These are phyloP conservation scores for Otocyon megalotis DNA, from an alignment of 2,113 vertebrate genomes.

Conservation along the genomic window DNA sequence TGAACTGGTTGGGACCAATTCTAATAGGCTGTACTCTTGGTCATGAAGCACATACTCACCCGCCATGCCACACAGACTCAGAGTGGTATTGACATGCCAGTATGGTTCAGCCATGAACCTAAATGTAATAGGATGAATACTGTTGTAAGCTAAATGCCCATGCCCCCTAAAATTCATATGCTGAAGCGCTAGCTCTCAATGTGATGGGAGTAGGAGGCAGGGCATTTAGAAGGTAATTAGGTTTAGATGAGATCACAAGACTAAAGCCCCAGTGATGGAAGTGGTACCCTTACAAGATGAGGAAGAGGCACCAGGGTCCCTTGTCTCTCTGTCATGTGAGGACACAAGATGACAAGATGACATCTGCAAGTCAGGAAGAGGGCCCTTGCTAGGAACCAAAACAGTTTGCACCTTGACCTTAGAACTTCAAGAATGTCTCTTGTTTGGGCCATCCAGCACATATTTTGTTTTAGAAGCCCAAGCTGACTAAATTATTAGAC, in stretches of 20 bases:
- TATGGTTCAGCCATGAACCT: not conserved
- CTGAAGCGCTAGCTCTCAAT: not conserved
- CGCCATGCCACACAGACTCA: not conserved
- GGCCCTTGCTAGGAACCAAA: not conserved
- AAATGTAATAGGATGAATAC: not conserved
- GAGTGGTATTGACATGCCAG: too few relatives aligned
- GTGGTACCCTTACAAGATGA: not conserved
- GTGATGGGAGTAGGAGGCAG: not conserved
- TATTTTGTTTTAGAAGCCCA: not conserved
- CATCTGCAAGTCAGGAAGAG: not conserved
- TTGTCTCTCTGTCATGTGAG: not conserved
- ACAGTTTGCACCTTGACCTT: not conserved
- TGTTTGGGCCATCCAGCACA: not conserved
- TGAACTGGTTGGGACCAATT: not conserved
- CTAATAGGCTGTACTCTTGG: not conserved
- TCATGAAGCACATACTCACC: not conserved
- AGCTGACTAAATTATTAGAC: not conserved
- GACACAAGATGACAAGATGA: not conserved
- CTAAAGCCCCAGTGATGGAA: not conserved
- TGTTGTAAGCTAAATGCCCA: not conserved
- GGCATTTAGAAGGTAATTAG: not conserved
- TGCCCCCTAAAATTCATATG: not conserved
- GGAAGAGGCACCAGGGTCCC: not conserved
- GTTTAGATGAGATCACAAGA: not conserved
- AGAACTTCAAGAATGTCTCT: not conserved